Base-by-base conservation (phyloP, 2,888 invertebrate species). In the Clivina fossor region DNA sequence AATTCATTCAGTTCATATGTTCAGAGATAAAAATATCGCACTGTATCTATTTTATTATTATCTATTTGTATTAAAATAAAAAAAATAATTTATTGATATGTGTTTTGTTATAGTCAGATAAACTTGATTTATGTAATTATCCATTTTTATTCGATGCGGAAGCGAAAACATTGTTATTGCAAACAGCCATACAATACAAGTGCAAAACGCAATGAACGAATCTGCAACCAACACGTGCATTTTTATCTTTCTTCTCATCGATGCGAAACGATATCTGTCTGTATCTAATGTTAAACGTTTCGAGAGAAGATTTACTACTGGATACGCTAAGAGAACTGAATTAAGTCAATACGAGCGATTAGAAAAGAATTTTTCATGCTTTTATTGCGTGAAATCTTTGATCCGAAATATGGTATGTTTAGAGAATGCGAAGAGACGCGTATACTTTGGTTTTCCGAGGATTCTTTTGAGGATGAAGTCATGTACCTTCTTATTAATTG, bases 361-460 rank as follows among this genome's bases (percentile, higher is more conserved):
- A 85, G 86, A 43, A 98, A 95, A 69, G 98, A 98, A 73, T 99
- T 97, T 75, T 98, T 99, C 71, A 79, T 97, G 79, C 75, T 98
- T 20, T 74, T 99, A 1, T 76, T 97, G 43, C 84, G 88, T 68
- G 95, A 97, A 73, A 86, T 98, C 58, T 81, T 98, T 57, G 93
- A 97, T 75, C 93, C 95, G 0, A 93, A 96, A 64, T 98, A 94
- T 70, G 98, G 98, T 56, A 98, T 99, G 97, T 98, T 99, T 73
- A 86, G 84, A 63, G 88, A 90, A 65, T 91, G 90, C 57, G 89
- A 92, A 60, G 95, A 97, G 65, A 92, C 96, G 0, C 84, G 88
- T 57, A 80, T 87, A 54, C 86, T 96, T 58, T 98, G 98, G 98
- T 98, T 99, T 74, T 88, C 89, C 2, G 88, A 88, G 66, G 81